Evolutionary conservation across 2,113 vertebrate genomes (phyloP), one percentile per base, ranked within the genome.

Genomic region (Muntiacus reevesi): DNA sequence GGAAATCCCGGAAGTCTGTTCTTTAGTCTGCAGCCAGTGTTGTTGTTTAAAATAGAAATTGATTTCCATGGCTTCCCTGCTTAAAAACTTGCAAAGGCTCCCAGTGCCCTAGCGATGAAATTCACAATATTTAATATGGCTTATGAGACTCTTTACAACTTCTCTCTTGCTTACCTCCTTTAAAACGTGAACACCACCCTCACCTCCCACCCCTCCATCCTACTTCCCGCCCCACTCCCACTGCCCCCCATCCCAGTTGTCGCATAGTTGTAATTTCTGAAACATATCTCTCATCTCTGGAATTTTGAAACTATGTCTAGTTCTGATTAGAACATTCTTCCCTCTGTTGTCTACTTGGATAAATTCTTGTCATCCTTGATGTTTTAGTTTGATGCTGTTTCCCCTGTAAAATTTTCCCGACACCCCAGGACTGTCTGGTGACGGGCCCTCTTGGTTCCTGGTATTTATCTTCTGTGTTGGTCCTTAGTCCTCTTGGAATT

Each of bases 221-320:
- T 27, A 71, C 14, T 19, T 60, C 33, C 2, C 33, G 3, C 1
- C 25, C 25, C 13, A n/a, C 15, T 19, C 10, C 45, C 23, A 17
- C 15, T 16, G 5, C 6, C 25, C n/a, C 16, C 5, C 13, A 57
- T 33, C 4, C 15, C 40, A 27, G 47, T 25, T 13, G 57, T 9
- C 60, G 47, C 40, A 90, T n/a, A 62, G 28, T 90, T 94, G 28
- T 45, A 83, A 87, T 96, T 97, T 87, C 85, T 96, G 81, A 45
- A 89, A 52, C 62, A 4, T n/a, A 13, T 57, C 52, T 52, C 82
- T 94, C 60, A 54, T 85, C 47, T 82, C 16, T 45, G 64, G 40
- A 23, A 52, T 92, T 96, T 87, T 87, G 52, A 92, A 96, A 95
- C 89, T 59, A n/a, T 17, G 12, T 40, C 57, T 86, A n/a, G 7